A percentile compares a stretch with the other conserved stretches of the same genome.
phyloP scores from a whole-genome alignment of 2,888 invertebrate species.

The Lacanobia wlatinum region DNA sequence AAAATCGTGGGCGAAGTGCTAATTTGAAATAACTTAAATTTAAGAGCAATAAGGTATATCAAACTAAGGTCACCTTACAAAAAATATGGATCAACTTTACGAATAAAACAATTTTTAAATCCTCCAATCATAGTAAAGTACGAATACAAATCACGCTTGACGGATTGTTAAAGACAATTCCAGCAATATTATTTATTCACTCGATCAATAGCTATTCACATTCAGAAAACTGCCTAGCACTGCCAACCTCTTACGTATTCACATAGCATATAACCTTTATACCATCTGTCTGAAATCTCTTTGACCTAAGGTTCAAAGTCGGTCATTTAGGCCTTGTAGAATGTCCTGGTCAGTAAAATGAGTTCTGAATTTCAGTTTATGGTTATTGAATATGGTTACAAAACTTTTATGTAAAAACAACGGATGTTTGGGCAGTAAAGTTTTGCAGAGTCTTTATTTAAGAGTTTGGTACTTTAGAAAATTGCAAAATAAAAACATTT shows the following conservation, averaged over 20 bases:
- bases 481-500: conserved; percentile 41
- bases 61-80: too few relatives aligned
- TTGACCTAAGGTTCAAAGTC: conserved; percentile 52
- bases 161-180: conserved; percentile 8
- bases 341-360: conserved; percentile 54
- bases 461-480: conserved; percentile 5
- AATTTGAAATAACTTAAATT: too few relatives aligned
- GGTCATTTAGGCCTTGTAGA: conserved; percentile 27
- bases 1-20: too few relatives aligned
- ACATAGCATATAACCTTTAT: conserved; percentile 50
- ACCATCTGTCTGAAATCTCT: conserved; percentile 45
- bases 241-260: conserved; percentile 46
- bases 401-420: conserved; percentile 37
- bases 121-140: conserved; percentile 13
- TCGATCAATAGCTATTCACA: conserved; percentile 25
- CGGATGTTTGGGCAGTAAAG: conserved; percentile 34
- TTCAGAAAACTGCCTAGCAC: conserved; percentile 31
- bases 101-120: conserved; percentile 13
- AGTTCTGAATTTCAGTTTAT: conserved; percentile 56
- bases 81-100: background rate
- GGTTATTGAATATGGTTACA: conserved; percentile 44
- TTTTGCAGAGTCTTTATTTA: conserved; percentile 38
- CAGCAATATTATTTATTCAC: conserved; percentile 30
- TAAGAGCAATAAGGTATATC: too few relatives aligned
- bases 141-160: conserved; percentile 12